phyloP scores from a whole-genome alignment of 53 echinoderm and acorn worm genomes.

The Temnopleurus reevesii region DNA sequence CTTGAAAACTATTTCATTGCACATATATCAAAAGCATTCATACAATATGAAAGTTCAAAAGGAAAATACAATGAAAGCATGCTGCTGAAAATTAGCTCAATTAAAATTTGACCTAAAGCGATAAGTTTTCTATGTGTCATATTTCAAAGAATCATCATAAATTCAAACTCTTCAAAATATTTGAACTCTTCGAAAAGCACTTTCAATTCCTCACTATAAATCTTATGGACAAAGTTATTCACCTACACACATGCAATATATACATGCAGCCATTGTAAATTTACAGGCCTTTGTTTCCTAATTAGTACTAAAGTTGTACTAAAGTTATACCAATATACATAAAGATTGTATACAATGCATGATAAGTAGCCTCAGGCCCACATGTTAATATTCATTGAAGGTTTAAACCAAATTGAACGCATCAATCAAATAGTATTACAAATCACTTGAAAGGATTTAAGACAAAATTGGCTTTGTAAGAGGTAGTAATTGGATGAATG shows the following conservation, averaged over 20 bases:
- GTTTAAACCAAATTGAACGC: too few relatives aligned
- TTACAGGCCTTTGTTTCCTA: slow-evolving; percentile 8
- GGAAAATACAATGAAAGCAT: too few relatives aligned
- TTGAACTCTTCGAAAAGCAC: not conserved
- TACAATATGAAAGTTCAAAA: too few relatives aligned
- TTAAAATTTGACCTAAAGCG: not conserved
- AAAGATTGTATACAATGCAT: not conserved
- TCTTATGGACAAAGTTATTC: not conserved
- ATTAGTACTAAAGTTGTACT: too few relatives aligned
- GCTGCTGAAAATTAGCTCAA: too few relatives aligned
- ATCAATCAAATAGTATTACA: not conserved
- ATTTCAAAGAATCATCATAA: not conserved
- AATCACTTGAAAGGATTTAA: not conserved
- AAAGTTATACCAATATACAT: slow-evolving; percentile 21
- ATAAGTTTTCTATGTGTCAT: too few relatives aligned
- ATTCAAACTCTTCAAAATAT: not conserved
- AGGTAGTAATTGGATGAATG: not conserved
- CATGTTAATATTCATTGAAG: not conserved
- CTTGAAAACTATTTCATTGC: too few relatives aligned
- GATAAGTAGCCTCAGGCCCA: not conserved
- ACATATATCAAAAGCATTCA: too few relatives aligned
- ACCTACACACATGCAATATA: slow-evolving; percentile 31
- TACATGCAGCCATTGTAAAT: slow-evolving; percentile 37
- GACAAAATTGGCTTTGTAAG: not conserved
- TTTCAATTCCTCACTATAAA: not conserved